Percentiles rank a stretch among this genome's conserved stretches.
These are phyloP conservation scores for Montipora foliosa DNA, from an alignment of 64 coral and sea anemone genomes.

Conservation along the genomic window DNA sequence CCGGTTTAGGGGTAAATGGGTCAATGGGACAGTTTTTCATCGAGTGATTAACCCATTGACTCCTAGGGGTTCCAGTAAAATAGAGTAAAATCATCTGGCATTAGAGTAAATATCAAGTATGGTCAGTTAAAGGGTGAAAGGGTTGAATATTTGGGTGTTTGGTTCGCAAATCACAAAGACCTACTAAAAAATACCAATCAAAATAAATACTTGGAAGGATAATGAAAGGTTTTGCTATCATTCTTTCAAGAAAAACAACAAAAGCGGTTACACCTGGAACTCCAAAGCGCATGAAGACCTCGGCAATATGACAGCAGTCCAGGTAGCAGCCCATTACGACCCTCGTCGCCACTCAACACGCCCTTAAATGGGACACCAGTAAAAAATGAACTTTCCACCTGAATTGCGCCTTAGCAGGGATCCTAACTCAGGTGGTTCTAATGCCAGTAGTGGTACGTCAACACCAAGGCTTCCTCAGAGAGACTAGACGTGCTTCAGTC, in stretches of 20 bases:
- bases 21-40: too few species aligned
- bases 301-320: not conserved
- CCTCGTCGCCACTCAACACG: slow-evolving; percentile 16
- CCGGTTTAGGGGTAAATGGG: too few species aligned
- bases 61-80: too few species aligned
- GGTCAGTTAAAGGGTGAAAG: too few species aligned
- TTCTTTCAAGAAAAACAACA: not conserved
- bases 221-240: not conserved
- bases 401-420: slow-evolving; percentile 13
- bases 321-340: not conserved
- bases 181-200: too few species aligned
- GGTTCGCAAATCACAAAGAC: too few species aligned
- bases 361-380: slow-evolving; percentile 15
- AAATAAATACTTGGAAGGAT: too few species aligned
- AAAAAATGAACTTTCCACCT: not conserved
- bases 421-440: slow-evolving; percentile 2
- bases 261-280: not conserved
- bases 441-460: slow-evolving; percentile 1
- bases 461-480: slow-evolving; percentile 10
- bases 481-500: slow-evolving; percentile 30
- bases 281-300: not conserved
- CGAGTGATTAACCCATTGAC: too few species aligned
- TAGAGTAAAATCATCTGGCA: too few species aligned
- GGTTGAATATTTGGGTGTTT: too few species aligned
- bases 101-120: too few species aligned